Percentiles rank a stretch among this genome's conserved stretches.
Evolutionary conservation across 2,113 vertebrate species (phyloP).

Genomic region (Pipra filicauda): DNA sequence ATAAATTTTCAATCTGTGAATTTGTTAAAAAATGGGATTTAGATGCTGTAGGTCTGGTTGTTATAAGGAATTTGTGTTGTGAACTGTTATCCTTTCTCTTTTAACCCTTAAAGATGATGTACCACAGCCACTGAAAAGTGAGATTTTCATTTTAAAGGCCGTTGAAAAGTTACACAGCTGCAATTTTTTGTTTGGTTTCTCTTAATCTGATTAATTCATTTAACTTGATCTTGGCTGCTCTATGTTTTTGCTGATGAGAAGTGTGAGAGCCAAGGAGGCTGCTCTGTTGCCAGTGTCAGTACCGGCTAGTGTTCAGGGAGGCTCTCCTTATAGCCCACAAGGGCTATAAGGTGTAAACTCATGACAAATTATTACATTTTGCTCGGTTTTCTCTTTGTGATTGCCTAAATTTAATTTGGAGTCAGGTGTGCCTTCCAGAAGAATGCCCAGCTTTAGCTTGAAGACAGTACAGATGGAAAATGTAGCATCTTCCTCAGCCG

Average conservation of each 20-base stretch:
- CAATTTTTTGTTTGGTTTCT: neutral
- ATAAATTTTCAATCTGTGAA: neutral
- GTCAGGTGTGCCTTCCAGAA: neutral
- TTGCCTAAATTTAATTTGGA: neutral
- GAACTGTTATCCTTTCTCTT: neutral
- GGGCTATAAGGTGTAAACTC: neutral
- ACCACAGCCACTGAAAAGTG: neutral
- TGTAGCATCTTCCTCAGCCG: neutral
- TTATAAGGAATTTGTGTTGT: neutral
- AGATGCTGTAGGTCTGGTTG: neutral
- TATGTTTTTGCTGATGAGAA: neutral
- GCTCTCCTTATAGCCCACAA: neutral
- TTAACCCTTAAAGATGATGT: neutral
- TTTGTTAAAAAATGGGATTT: neutral
- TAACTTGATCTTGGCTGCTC: neutral
- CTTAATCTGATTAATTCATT: neutral
- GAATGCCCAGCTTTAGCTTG: neutral
- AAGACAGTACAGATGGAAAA: neutral
- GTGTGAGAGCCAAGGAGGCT: neutral
- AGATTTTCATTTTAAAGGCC: neutral
- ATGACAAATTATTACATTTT: neutral
- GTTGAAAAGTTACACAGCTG: neutral
- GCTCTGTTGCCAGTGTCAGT: neutral
- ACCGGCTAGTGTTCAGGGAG: fast-evolving
- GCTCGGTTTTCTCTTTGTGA: neutral